Base-by-base conservation (phyloP, 2,888 invertebrate species). In the Philhelius pedissequus region DNA sequence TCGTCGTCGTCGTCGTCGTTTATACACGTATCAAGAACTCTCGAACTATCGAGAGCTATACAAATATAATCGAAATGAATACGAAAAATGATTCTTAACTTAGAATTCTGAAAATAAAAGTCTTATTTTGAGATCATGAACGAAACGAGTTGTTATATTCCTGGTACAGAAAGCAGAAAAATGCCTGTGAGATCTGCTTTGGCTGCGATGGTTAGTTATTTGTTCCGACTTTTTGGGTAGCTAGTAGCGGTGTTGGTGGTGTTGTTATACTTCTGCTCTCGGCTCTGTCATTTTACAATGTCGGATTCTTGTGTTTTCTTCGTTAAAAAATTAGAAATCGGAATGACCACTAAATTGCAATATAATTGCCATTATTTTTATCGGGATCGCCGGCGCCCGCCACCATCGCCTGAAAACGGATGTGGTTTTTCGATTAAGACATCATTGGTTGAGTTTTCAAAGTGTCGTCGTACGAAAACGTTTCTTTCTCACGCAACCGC, bases 61-160 rank as follows among this genome's bases (percentile, higher is more conserved):
- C 60, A 84, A 80, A 80, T 76, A 84, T 80, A 84, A 84, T 84
- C 84, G 84, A 84, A 84, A 84, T 80, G 84, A 84, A 84, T 84
- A 84, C 84, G 80, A 84, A 84, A 84, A 84, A 84, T 84, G 76
- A 84, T 84, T 84, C 84, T 84, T 84, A 84, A 84, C 84, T 80
- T 84, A 84, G 84, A 84, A 84, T 84, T 84, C 84, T 84, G 84
- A 84, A 84, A 84, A 84, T 84, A 84, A 84, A 84, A 84, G 84
- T 80, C 84, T 84, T 84, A 84, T 84, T 84, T 84, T 84, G 84
- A 84, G 84, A 84, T 84, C 84, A 84, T 84, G 84, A 84, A 84
- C 84, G 84, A 84, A 84, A 84, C 80, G 84, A 84, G 84, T 84
- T 84, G 84, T 84, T 84, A 84, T 84, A 84, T 84, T 84, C 84